phyloP scores from a whole-genome alignment of 2,888 invertebrate genomes.

The Pecten maximus region DNA sequence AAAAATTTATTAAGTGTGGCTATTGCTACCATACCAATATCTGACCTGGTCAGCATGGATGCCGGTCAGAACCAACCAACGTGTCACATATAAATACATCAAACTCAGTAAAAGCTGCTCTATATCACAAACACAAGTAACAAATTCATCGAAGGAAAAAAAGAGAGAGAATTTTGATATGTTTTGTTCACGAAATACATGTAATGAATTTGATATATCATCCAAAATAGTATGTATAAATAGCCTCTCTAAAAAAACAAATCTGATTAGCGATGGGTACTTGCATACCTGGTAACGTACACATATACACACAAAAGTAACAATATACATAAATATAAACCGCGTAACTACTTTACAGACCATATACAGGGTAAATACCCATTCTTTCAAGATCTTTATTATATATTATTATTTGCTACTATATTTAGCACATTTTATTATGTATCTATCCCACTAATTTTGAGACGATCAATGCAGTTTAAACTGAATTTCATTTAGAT shows the following conservation, averaged over 20 bases:
- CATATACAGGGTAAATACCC: no score
- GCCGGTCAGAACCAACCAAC: background rate
- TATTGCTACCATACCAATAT: constrained; percentile 14
- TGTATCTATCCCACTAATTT: no score
- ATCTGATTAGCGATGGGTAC: constrained; percentile 17
- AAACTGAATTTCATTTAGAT: no score
- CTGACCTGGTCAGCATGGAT: background rate
- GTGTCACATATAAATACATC: constrained; percentile 32
- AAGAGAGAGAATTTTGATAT: background rate
- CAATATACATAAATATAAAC: constrained; percentile 15
- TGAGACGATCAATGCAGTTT: no score
- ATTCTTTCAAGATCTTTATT: no score
- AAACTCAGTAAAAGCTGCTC: constrained; percentile 18
- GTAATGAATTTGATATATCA: constrained; percentile 21
- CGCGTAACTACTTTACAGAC: background rate
- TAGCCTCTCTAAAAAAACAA: constrained; percentile 28
- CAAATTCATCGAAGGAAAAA: constrained; percentile 1
- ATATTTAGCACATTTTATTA: no score
- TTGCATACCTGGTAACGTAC: background rate
- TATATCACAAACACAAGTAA: constrained; percentile 32
- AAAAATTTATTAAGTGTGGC: constrained; percentile 27
- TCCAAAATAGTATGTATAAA: constrained; percentile 30
- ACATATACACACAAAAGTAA: constrained; percentile 18
- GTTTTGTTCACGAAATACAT: constrained; percentile 31
- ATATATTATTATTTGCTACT: no score